Percentiles rank a stretch among this genome's conserved stretches.
phyloP scores from a whole-genome alignment of 2,888 invertebrate species.

The Acleris laterana region DNA sequence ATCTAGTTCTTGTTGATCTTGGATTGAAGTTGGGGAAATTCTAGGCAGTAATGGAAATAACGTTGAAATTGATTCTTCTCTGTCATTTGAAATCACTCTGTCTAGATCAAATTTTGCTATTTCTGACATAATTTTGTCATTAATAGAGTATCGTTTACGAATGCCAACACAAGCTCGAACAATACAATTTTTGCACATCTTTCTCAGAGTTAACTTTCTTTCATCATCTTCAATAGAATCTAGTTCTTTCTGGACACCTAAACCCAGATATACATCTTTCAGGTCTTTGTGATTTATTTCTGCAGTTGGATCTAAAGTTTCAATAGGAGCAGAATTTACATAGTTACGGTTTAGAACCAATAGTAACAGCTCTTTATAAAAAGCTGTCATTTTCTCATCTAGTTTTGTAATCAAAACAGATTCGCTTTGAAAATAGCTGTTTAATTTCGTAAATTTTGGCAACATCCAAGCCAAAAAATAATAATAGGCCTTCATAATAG shows the following conservation, averaged over 20 bases:
- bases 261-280: conserved; percentile 1
- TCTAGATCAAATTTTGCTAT: not conserved
- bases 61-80: not conserved
- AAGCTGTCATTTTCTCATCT: not conserved
- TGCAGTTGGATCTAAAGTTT: no score
- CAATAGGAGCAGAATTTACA: no score
- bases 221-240: conserved; percentile 17
- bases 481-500: conserved; percentile 29
- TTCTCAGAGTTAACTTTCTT: conserved; percentile 12
- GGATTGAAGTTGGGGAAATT: conserved; percentile 7
- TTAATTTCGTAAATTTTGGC: not conserved
- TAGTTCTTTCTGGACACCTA: conserved; percentile 16
- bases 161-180: conserved; percentile 22
- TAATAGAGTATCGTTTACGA: conserved; percentile 5
- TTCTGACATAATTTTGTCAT: not conserved
- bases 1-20: conserved; percentile 22
- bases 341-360: not conserved
- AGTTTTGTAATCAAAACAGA: not conserved
- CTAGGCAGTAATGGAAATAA: conserved; percentile 1
- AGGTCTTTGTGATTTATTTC: no score
- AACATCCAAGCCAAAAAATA: not conserved
- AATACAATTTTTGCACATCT: conserved; percentile 10
- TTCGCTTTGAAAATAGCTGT: not conserved
- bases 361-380: not conserved
- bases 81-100: conserved; percentile 1